Evolutionary conservation across 2,888 invertebrate genomes (phyloP).

Genomic region (Mythimna ferrago): DNA sequence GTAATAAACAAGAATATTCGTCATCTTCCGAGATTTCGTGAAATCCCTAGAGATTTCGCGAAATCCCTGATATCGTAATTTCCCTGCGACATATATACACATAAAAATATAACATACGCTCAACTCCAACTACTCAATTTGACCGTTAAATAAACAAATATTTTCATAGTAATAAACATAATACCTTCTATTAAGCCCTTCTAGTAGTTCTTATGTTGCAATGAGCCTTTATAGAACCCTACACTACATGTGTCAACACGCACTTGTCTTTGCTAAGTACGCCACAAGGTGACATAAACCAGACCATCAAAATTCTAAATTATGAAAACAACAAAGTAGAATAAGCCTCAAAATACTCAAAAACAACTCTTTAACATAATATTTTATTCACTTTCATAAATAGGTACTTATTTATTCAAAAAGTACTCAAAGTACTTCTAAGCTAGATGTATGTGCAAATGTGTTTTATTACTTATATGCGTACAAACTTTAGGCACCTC

Average conservation of each 20-base stretch:
- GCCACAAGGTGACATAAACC: neutral
- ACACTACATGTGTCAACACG: neutral
- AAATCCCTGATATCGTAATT: too few species aligned
- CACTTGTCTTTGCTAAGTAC: neutral
- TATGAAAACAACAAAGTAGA: neutral
- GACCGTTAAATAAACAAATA: too few species aligned
- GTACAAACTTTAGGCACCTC: slow-evolving; percentile 13
- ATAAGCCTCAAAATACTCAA: slow-evolving; percentile 1
- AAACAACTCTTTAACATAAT: slow-evolving; percentile 5
- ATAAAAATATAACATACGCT: too few species aligned
- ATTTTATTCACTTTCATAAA: slow-evolving; percentile 32
- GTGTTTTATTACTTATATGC: slow-evolving; percentile 24
- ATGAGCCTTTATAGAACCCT: neutral
- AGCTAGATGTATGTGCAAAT: slow-evolving; percentile 42
- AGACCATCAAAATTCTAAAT: neutral
- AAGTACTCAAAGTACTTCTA: slow-evolving; percentile 34
- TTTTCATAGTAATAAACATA: too few species aligned
- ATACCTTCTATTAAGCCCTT: too few species aligned
- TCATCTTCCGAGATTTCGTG: too few species aligned
- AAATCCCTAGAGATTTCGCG: too few species aligned
- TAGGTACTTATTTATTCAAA: slow-evolving; percentile 29
- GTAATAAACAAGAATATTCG: too few species aligned
- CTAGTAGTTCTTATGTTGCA: too few species aligned
- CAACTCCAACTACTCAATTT: too few species aligned
- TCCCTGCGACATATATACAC: too few species aligned